phyloP scores from a whole-genome alignment of 92 coral and sea anemone species.

The Isaurus tuberculatus region DNA sequence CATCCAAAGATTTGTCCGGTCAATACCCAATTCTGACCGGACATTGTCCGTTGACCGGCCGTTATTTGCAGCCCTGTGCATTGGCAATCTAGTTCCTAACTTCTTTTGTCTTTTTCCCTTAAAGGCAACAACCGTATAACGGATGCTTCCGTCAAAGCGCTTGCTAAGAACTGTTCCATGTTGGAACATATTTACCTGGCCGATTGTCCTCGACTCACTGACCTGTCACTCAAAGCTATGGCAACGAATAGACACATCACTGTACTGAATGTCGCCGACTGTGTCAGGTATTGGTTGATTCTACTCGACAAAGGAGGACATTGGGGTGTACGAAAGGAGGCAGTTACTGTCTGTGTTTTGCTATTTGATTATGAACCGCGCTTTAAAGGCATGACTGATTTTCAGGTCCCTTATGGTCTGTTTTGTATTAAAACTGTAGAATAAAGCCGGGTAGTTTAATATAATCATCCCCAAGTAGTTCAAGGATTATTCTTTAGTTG shows the following conservation, averaged over 20 bases:
- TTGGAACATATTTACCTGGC: conserved; percentile 87
- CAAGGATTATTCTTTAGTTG: too few relatives aligned
- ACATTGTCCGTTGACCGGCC: too few relatives aligned
- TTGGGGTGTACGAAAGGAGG: not conserved
- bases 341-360: not conserved
- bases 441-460: too few relatives aligned
- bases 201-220: conserved; percentile 96
- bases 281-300: conserved; percentile 82
- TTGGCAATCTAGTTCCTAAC: not conserved
- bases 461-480: too few relatives aligned
- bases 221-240: conserved; percentile 92
- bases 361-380: too few relatives aligned
- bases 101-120: not conserved
- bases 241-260: conserved; percentile 79
- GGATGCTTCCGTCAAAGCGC: conserved; percentile 88
- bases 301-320: not conserved
- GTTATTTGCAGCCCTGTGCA: too few relatives aligned
- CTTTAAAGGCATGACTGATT: too few relatives aligned
- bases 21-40: too few relatives aligned
- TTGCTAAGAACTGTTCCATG: conserved; percentile 89
- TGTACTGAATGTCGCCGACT: conserved; percentile 91
- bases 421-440: too few relatives aligned
- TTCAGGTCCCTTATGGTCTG: too few relatives aligned
- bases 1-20: too few relatives aligned
- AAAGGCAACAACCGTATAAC: conserved; percentile 96